Percentiles rank a stretch among this genome's conserved stretches.
These are phyloP conservation scores for Drosophila elegans DNA, from an alignment of 1,140 invertebrate genomes.

Conservation along the genomic window DNA sequence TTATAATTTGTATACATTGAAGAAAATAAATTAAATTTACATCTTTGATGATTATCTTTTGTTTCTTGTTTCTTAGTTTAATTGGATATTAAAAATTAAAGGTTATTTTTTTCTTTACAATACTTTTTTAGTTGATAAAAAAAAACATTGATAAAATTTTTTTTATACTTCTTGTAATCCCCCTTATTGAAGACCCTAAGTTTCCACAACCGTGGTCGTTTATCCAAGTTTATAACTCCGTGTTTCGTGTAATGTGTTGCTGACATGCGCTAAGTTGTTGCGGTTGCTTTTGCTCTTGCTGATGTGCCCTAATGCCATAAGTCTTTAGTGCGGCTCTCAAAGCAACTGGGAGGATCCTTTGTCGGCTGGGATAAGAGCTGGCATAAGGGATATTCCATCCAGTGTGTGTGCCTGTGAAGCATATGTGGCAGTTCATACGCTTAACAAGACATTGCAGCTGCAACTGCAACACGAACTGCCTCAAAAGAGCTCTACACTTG, in stretches of 20 bases:
- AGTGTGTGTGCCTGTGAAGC: constrained; percentile 24
- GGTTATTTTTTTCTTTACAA: no score
- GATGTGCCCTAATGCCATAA: constrained; percentile 67
- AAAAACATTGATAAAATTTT: no score
- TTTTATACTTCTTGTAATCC: not conserved
- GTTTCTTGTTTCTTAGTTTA: no score
- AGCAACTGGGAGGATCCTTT: constrained; percentile 44
- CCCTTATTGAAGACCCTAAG: not conserved
- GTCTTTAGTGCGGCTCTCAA: constrained; percentile 61
- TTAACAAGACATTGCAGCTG: constrained; percentile 44
- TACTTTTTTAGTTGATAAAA: no score
- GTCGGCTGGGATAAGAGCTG: constrained; percentile 25
- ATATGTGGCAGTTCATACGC: constrained; percentile 47
- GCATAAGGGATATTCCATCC: constrained; percentile 29
- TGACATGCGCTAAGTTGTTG: constrained; percentile 67
- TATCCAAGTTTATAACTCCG: constrained; percentile 27
- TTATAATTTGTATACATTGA: not conserved
- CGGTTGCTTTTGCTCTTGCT: constrained; percentile 35
- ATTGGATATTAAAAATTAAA: no score
- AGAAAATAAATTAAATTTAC: no score
- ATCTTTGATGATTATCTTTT: not conserved
- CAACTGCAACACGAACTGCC: constrained; percentile 29
- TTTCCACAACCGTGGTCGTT: constrained; percentile 14
- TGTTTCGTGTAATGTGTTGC: constrained; percentile 67
- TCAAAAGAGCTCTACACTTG: not conserved